Evolutionary conservation across 2,113 vertebrate genomes (phyloP), one percentile per base, ranked within the genome.

Genomic region (Castor canadensis): DNA sequence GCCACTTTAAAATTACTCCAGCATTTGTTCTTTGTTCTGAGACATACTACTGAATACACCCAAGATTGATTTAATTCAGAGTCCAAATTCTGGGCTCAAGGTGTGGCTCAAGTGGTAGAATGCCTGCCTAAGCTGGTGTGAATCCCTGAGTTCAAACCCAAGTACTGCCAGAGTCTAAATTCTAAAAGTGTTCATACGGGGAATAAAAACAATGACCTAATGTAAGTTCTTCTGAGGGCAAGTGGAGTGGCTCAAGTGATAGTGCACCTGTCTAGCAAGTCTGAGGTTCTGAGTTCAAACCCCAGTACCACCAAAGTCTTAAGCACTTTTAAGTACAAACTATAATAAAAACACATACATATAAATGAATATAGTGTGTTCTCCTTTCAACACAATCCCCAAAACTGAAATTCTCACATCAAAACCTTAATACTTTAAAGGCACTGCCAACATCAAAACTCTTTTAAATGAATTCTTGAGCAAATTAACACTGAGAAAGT

Each of bases 51-150:
- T 90, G 75, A 66, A 79, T 26, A 64, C 15, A 66, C 13, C 66
- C 83, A 24, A 92, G 77, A 66, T 72, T 73, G 80, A 60, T 71
- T 49, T 87, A 26, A 88, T 89, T 96, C 62, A 64, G 80, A 81
- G 60, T 56, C 54, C 19, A 56, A 56, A 56, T 56, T 56, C 54
- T 56, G n/a, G n/a, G n/a, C n/a, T n/a, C n/a, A n/a, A n/a, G n/a
- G n/a, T n/a, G n/a, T n/a, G n/a, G n/a, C n/a, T n/a, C n/a, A n/a
- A n/a, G n/a, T n/a, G n/a, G n/a, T n/a, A n/a, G n/a, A n/a, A n/a
- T n/a, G n/a, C n/a, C n/a, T n/a, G n/a, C n/a, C n/a, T n/a, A n/a
- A n/a, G n/a, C n/a, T n/a, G n/a, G n/a, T n/a, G n/a, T n/a, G n/a
- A n/a, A n/a, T n/a, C n/a, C n/a, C n/a, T n/a, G n/a, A n/a, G n/a